These are phyloP conservation scores for Seriola dumerili DNA, from an alignment of 2,113 vertebrate species.

Conservation along the genomic window DNA sequence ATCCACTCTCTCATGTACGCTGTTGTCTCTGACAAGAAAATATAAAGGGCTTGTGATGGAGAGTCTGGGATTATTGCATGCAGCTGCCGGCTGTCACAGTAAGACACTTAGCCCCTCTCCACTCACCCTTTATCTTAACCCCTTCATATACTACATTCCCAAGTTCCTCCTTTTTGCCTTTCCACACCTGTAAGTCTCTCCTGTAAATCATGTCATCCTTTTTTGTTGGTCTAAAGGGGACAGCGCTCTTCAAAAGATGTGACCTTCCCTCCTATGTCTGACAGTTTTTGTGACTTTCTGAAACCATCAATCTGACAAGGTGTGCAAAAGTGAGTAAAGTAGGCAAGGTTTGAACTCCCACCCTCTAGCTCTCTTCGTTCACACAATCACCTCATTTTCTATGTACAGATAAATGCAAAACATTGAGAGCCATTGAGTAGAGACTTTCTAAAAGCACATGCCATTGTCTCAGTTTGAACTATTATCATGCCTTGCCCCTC, in stretches of 20 bases:
- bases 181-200: slow-evolving; percentile 43
- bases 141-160: slow-evolving; percentile 47
- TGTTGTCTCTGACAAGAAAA: slow-evolving; percentile 56
- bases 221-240: slow-evolving; percentile 24
- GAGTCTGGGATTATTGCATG: slow-evolving; percentile 68
- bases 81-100: slow-evolving; percentile 73
- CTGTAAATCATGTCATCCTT: slow-evolving; percentile 23
- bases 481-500: not conserved
- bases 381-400: not conserved
- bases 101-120: slow-evolving; percentile 58
- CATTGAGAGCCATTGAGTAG: not conserved
- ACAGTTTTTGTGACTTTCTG: not conserved
- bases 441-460: not conserved
- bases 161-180: slow-evolving; percentile 26
- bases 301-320: slow-evolving; percentile 2
- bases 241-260: not conserved
- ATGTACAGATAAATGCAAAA: not conserved
- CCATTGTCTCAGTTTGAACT: not conserved
- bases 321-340: not conserved
- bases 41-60: slow-evolving; percentile 56
- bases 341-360: not conserved
- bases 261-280: not conserved
- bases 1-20: slow-evolving; percentile 48
- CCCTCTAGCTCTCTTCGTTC: not conserved
- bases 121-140: slow-evolving; percentile 58